Evolutionary conservation across 2,888 invertebrate species (phyloP).

Genomic region (Zygogramma bicolorata): DNA sequence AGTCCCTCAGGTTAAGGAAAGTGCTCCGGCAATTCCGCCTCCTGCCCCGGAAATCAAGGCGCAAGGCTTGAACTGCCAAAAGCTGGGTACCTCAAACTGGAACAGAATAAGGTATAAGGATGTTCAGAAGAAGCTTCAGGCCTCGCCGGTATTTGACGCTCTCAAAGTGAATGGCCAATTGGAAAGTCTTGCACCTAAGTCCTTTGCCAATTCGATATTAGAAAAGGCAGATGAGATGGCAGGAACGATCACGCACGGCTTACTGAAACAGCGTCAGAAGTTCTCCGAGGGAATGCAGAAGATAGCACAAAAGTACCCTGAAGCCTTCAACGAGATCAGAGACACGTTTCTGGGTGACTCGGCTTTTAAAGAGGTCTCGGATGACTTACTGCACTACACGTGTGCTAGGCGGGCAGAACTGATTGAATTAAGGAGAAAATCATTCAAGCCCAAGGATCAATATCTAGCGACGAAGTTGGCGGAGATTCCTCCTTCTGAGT

Average conservation of each 20-base stretch:
- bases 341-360: not conserved
- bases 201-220: not conserved
- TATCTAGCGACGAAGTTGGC: not conserved
- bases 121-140: too few relatives aligned
- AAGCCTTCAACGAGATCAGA: not conserved
- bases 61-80: not conserved
- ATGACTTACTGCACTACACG: not conserved
- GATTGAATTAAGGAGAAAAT: not conserved
- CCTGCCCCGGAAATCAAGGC: not conserved
- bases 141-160: too few relatives aligned
- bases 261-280: too few relatives aligned
- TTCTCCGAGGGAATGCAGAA: not conserved
- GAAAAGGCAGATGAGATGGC: not conserved
- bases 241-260: too few relatives aligned
- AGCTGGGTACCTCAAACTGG: not conserved
- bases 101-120: too few relatives aligned
- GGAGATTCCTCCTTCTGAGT: too few relatives aligned
- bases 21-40: not conserved
- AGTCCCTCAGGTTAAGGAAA: not conserved
- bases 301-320: not conserved
- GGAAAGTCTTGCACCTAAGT: not conserved
- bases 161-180: too few relatives aligned
- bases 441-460: not conserved
- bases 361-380: not conserved
- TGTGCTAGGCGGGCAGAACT: not conserved